Base-by-base conservation (phyloP, 1,140 invertebrate genomes). In the Maniola jurtina region DNA sequence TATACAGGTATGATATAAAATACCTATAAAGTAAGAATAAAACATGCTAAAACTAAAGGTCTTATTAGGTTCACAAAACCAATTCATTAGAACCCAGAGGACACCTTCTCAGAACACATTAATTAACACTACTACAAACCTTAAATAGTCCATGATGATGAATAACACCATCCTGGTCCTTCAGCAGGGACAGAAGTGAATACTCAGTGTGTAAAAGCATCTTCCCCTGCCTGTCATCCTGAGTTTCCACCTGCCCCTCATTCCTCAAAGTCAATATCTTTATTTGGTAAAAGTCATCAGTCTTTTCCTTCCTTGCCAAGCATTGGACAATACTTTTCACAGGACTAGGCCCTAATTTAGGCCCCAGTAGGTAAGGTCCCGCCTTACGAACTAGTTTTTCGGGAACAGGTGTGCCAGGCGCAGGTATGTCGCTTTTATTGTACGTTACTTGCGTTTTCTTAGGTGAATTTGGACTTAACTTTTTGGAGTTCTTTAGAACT, bases 191-290 rank as follows among this genome's bases (percentile, higher is more conserved):
- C 33, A 96, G 88, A 13, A 97, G 83, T 13, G 95, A 95, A 89
- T 95, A 96, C 83, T 97, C 96, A 2, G 95, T 96, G 75, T 96
- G 95, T 7, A 97, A 78, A 11, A 97, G 81, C 94, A 96, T 96
- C 90, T 96, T 96, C 5, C 95, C 96, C 87, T 96, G 96, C 42
- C 91, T 88, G 75, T 96, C 95, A 89, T 96, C 95, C 71, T 96
- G 94, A 0, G 93, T 94, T 85, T 96, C 95, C 62, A 93, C 89
- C 58, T 93, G 90, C 5, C 91, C 90, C 11, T 94, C 90, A 81
- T 91, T 90, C 69, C 86, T 90, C 59, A 93, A 77, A 14, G 91
- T 92, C 65, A 93, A 82, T 83, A 96, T 95, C 90, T 97, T 97
- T 14, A 96, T 85, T 68, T 94, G 94, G 83, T 94, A 96, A 81